Conservation (phyloP, 2,888 invertebrate species). For the Kryphioiulus occultus region DNA sequence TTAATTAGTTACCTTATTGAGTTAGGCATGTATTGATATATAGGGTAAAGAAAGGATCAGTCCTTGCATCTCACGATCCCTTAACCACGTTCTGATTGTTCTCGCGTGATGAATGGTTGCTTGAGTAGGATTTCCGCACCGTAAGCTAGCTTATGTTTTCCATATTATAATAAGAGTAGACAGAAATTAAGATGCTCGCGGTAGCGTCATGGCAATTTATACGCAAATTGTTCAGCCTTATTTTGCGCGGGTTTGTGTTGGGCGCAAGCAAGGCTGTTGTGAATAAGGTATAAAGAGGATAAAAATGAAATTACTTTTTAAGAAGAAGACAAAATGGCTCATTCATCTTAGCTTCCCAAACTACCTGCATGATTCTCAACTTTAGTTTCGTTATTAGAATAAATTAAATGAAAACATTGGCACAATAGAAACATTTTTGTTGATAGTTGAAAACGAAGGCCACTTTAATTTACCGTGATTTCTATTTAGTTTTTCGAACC, state of each 20-base stretch:
- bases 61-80: background rate
- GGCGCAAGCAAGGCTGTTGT: background rate
- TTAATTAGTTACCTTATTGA: conserved; percentile 10
- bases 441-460: background rate
- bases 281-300: background rate
- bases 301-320: conserved; percentile 31
- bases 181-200: background rate
- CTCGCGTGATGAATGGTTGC: conserved; percentile 31
- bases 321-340: conserved; percentile 7
- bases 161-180: conserved; percentile 1
- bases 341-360: background rate
- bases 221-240: background rate
- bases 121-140: conserved; percentile 12
- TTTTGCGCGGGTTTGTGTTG: background rate
- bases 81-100: conserved; percentile 19
- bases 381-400: background rate
- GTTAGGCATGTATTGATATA: background rate
- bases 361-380: background rate
- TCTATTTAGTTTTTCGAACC: background rate
- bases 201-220: conserved; percentile 18
- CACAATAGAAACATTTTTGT: background rate
- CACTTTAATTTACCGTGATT: background rate
- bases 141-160: conserved; percentile 30
- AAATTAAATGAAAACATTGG: background rate
- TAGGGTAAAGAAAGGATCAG: background rate